These are phyloP conservation scores for Remorina albescens DNA, from an alignment of 2,797 vertebrate species.

Conservation along the genomic window DNA sequence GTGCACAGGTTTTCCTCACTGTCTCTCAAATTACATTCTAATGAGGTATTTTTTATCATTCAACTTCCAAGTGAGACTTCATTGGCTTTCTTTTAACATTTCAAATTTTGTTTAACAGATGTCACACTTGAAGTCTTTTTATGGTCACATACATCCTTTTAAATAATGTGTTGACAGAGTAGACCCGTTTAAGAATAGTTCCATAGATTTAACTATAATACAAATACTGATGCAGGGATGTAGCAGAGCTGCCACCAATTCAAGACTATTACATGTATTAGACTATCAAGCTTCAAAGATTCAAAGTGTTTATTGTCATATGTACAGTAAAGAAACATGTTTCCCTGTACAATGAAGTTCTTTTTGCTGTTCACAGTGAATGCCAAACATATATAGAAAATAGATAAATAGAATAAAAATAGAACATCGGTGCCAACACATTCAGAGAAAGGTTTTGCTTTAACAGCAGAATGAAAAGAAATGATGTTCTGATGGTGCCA, in stretches of 20 bases:
- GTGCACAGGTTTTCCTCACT: constrained; percentile 36
- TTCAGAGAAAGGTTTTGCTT: neutral
- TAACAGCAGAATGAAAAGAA: neutral
- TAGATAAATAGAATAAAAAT: no score
- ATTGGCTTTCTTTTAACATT: constrained; percentile 40
- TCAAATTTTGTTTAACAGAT: constrained; percentile 30
- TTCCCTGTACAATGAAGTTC: no score
- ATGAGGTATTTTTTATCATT: constrained; percentile 36
- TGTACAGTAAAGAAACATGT: no score
- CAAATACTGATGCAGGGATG: neutral
- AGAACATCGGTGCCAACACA: no score
- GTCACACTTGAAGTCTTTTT: constrained; percentile 26
- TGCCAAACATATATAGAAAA: no score
- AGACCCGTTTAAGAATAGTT: neutral
- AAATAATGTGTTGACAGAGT: neutral
- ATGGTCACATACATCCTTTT: constrained; percentile 20
- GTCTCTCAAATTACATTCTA: constrained; percentile 50
- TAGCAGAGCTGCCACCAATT: neutral
- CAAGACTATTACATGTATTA: no score
- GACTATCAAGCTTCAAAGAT: no score
- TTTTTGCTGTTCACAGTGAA: no score
- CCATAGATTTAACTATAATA: no score
- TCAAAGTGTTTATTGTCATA: no score
- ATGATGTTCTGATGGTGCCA: neutral
- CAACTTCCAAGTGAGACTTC: constrained; percentile 42